Evolutionary conservation across 2,113 vertebrate species (phyloP).

Genomic region (Ciconia boyciana): DNA sequence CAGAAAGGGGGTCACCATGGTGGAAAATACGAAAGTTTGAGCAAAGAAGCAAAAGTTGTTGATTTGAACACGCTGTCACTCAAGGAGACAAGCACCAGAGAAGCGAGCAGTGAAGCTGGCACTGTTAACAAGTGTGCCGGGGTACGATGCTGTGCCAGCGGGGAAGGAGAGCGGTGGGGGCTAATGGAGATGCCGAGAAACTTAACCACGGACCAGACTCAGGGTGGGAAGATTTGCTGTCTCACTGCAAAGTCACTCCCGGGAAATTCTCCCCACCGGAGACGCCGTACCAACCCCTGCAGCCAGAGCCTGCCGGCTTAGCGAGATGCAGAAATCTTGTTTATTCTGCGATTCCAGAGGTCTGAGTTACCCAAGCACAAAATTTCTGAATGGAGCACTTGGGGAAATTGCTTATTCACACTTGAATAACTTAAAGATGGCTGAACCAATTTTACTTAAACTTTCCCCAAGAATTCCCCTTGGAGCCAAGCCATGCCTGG

Average conservation of each 20-base stretch:
- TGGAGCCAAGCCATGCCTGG: constrained; percentile 50
- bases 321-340: not conserved
- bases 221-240: not conserved
- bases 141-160: accelerated
- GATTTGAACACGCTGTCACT: not conserved
- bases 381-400: constrained; percentile 49
- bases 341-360: constrained; percentile 19
- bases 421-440: constrained; percentile 63
- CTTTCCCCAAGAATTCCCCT: constrained; percentile 61
- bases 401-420: constrained; percentile 66
- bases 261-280: not conserved
- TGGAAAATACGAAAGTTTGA: not conserved
- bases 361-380: constrained; percentile 54
- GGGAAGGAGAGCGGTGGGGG: not conserved
- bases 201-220: not conserved
- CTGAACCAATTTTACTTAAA: constrained; percentile 63
- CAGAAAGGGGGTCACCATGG: accelerated
- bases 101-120: accelerated
- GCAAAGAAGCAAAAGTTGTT: not conserved
- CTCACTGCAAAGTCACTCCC: not conserved
- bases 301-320: not conserved
- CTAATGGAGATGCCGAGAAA: not conserved
- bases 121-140: accelerated
- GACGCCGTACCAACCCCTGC: not conserved
- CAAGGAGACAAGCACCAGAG: not conserved